A percentile compares a stretch with the other conserved stretches of the same genome.
phyloP scores from a whole-genome alignment of 1,140 invertebrate species.

The Vollenhovia emeryi region DNA sequence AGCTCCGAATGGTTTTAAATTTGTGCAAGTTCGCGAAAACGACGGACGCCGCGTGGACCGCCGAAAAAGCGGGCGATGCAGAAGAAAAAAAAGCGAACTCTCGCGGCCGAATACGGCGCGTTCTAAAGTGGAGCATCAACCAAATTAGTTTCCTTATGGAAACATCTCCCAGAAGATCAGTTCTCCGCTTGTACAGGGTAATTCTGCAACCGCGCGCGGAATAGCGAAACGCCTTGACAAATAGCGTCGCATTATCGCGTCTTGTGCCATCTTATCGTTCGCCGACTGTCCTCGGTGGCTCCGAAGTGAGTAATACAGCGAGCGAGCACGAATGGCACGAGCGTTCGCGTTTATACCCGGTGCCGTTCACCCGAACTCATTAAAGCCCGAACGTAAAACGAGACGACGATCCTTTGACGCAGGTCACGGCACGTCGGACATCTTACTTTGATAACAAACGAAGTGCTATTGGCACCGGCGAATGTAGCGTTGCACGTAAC shows the following conservation, averaged over 20 bases:
- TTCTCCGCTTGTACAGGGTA: slow-evolving; percentile 13
- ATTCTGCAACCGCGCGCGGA: slow-evolving; percentile 16
- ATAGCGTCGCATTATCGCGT: slow-evolving; percentile 31
- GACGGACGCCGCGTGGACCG: background rate
- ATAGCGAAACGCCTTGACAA: slow-evolving; percentile 27
- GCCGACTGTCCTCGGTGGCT: background rate
- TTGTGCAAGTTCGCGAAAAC: slow-evolving; percentile 16
- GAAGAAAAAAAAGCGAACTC: background rate
- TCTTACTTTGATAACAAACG: slow-evolving; percentile 17
- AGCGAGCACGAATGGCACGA: background rate
- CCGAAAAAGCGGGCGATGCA: background rate
- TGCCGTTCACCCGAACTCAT: slow-evolving; percentile 18
- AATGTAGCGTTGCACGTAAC: background rate
- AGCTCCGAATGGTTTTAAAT: slow-evolving; percentile 24
- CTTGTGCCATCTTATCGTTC: slow-evolving; percentile 50
- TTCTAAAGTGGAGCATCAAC: background rate
- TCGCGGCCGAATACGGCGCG: background rate
- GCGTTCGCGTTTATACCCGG: slow-evolving; percentile 11
- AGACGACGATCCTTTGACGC: slow-evolving; percentile 4
- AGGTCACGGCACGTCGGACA: background rate
- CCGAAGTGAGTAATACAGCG: slow-evolving; percentile 22
- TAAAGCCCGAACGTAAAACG: slow-evolving; percentile 32
- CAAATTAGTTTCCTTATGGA: slow-evolving; percentile 42
- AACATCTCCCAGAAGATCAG: slow-evolving; percentile 31
- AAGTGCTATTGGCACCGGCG: background rate